Base-by-base conservation (phyloP, 2,113 vertebrate species). In the Eidolon helvum region DNA sequence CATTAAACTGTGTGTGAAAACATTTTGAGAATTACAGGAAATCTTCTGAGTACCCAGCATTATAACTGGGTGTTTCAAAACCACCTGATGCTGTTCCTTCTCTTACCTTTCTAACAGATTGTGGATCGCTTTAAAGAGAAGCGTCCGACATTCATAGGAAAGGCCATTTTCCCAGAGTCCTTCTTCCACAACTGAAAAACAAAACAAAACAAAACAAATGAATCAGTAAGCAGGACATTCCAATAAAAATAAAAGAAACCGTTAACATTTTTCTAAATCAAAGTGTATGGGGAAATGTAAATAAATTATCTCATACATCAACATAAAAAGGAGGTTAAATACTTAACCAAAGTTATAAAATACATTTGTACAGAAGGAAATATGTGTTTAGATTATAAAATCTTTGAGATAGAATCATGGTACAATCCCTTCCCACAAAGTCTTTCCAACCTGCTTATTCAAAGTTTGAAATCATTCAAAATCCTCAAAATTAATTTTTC, bases 111-210 rank as follows among this genome's bases (percentile, higher is more conserved):
- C 99, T 98, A 99, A 98, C 97, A 99, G 98, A 98, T 99, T 99
- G 98, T 99, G 99, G 98, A 99, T 99, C 74, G 99, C 99, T 99
- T 99, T 99, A 98, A 99, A 99, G 98, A 99, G 99, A 94, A 99
- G 99, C 24, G 99, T 99, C 98, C 99, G 98, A 98, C 99, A 99
- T 98, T 99, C 99, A 78, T 99, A 99, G 90, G 99, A 99, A 98
- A 99, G 99, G 72, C 99, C 99, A 93, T 99, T 99, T 98, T 99
- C 99, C 99, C 99, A 99, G 10, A 99, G 98, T 94, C 99, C 99
- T 98, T 99, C 99, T 97, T 99, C 99, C 84, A 99, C 99, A 99
- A 99, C 99, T 99, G 98, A 72, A 98, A 30, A 98, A 98, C 59
- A 97, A 97, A 97, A 66, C 50, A 95, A 95, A 96, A 68, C 40